Conservation (phyloP, 2,888 invertebrate genomes). For the Parnassius orleans region DNA sequence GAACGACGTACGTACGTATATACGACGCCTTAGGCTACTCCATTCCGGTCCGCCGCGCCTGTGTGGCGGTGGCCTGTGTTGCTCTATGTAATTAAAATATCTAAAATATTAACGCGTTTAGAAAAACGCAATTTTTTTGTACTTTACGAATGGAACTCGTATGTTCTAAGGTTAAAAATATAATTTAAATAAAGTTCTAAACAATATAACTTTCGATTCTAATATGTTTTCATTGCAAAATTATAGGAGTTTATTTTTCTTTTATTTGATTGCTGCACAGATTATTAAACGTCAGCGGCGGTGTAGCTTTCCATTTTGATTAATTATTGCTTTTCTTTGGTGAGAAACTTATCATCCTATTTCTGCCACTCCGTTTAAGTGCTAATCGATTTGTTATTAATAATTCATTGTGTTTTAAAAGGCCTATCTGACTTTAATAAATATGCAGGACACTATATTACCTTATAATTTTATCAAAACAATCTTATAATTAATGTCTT, state of each 20-base stretch:
- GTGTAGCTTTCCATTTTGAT: constrained; percentile 49
- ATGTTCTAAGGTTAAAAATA: too few species aligned
- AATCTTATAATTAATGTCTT: neutral
- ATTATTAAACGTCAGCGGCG: constrained; percentile 1
- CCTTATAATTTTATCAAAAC: neutral
- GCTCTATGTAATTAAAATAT: too few species aligned
- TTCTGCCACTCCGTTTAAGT: constrained; percentile 54
- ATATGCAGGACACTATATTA: neutral
- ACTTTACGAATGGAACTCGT: too few species aligned
- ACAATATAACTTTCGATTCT: too few species aligned
- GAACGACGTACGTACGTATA: too few species aligned
- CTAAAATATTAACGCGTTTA: too few species aligned
- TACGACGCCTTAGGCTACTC: too few species aligned
- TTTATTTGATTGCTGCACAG: constrained; percentile 37
- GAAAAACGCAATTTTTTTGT: too few species aligned
- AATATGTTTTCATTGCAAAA: too few species aligned
- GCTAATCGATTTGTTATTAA: constrained; percentile 21
- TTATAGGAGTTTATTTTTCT: neutral
- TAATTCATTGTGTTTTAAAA: constrained; percentile 18
- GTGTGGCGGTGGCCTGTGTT: too few species aligned
- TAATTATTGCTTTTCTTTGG: constrained; percentile 54
- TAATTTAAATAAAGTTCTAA: too few species aligned
- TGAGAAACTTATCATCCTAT: constrained; percentile 67
- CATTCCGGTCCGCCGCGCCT: too few species aligned
- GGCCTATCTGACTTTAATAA: constrained; percentile 4